A percentile compares a stretch with the other conserved stretches of the same genome.
phyloP scores from a whole-genome alignment of 2,888 invertebrate species.

The Tinea trinotella region DNA sequence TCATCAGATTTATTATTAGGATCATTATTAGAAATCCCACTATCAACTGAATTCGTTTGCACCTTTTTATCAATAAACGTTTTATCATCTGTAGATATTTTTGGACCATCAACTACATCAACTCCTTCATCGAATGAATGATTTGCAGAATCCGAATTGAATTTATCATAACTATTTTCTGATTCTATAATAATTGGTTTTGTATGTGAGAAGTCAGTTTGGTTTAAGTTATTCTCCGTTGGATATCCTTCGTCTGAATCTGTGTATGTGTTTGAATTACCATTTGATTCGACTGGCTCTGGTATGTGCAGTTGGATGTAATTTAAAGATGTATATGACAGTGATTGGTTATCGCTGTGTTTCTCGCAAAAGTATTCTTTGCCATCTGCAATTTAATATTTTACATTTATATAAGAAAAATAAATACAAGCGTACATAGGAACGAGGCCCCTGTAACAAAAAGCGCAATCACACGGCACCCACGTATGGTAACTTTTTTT shows the following conservation, averaged over 20 bases:
- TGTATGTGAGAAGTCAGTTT: slow-evolving; percentile 61
- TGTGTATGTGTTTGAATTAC: slow-evolving; percentile 44
- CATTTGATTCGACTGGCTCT: slow-evolving; percentile 51
- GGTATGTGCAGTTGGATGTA: slow-evolving; percentile 58
- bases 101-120: slow-evolving; percentile 52
- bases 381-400: slow-evolving; percentile 56
- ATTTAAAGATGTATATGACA: slow-evolving; percentile 56
- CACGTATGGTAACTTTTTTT: no score
- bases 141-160: slow-evolving; percentile 49
- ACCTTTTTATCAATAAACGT: slow-evolving; percentile 38
- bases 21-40: slow-evolving; percentile 45
- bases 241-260: slow-evolving; percentile 62
- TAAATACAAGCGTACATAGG: no score
- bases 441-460: no score
- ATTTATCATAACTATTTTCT: slow-evolving; percentile 43
- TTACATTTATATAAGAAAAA: no score
- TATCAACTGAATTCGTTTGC: slow-evolving; percentile 58
- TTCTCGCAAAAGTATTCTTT: slow-evolving; percentile 66
- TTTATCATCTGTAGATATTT: slow-evolving; percentile 30
- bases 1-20: background rate
- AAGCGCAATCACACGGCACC: no score
- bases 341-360: slow-evolving; percentile 54
- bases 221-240: slow-evolving; percentile 59
- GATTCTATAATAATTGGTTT: slow-evolving; percentile 62
- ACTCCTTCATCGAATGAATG: slow-evolving; percentile 61